Base-by-base conservation (phyloP, 2,797 vertebrate genomes). In the Sebastes minor region DNA sequence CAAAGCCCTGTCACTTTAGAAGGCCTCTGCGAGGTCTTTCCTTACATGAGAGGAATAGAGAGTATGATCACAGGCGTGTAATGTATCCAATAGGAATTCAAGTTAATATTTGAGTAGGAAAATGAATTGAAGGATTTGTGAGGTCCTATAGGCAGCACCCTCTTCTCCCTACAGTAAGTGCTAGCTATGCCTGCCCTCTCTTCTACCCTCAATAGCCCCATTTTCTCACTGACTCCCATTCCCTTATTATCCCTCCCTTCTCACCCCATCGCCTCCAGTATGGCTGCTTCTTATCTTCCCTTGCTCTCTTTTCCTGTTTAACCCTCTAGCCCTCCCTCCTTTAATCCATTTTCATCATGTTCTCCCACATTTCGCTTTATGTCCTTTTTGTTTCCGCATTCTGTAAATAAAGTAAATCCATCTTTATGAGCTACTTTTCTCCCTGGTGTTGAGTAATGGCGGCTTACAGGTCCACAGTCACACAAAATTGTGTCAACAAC, bases 81-180 rank as follows among this genome's bases (percentile, higher is more conserved):
- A 71, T 71, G 56, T 67, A 42, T 85, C 56, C 46, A 64, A 32
- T 25, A 60, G 30, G 30, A 80, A 60, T 85, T 59, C 4, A 70
- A 30, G 78, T 71, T 52, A 55, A 59, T 76, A 30, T 78, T 79
- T 74, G 66, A 76, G 66, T 30, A 66, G 70, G 56, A 27, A 61
- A 75, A 77, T 81, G 59, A 82, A 71, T 68, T 27, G 61, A 64
- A 73, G 69, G 59, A 76, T 82, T 67, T 42, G 32, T 68, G 20
- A 83, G 27, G 53, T 64, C 61, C 49, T 81, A 30, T 35, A 68
- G 63, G 69, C 56, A 69, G 62, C 66, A 64, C 64, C 8, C 11
- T 65, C 25, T 76, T 73, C 42, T 61, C 52, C 60, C 68, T 42
- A 71, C 27, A 67, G 42, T 52, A 71, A 61, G 71, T 52, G 32